Evolutionary conservation across 2,797 vertebrate species (phyloP), one percentile per base, ranked within the genome.

Genomic region (Myioborus melanocephalus): DNA sequence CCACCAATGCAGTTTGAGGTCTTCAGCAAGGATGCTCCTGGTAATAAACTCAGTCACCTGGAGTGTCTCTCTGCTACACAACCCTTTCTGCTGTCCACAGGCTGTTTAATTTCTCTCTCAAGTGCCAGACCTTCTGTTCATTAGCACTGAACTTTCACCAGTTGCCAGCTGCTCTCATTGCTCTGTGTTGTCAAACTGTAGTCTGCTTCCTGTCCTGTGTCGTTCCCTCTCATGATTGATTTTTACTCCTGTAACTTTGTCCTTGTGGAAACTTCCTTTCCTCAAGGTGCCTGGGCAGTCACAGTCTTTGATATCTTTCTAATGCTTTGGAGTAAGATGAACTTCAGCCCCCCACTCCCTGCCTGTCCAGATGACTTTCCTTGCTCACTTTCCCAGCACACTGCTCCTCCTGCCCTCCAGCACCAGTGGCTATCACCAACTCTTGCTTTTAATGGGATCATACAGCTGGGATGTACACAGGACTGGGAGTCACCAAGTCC

Each of bases 1-100:
- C 9, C n/a, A 49, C 8, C 2, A 4, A 5, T 72, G 21, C 5
- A 4, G 26, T 0, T 0, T 32, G 41, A 10, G 7, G 20, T 26
- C 66, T 84, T 27, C 80, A 83, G 41, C 23, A 63, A 71, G 61
- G 55, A 64, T 28, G 55, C 34, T 90, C 26, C n/a, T 8, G 30
- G 37, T 76, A 80, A 73, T 35, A 34, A 88, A 85, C 21, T 47
- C 63, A 22, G 14, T 47, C 39, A 66, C 60, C 64, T 41, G 52
- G 23, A 35, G 6, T 14, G 8, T 20, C 16, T 66, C 44, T 72
- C 60, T 55, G 27, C 83, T 78, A 18, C 39, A 27, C 16, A 44
- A 55, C 17, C 39, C 20, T 43, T 78, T 59, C 55, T 72, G 44
- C 49, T 86, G 46, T 28, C 64, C 68, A 63, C 26, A 19, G 41